These are phyloP conservation scores for Hemiprocne comata DNA, from an alignment of 2,113 vertebrate genomes.

Conservation along the genomic window DNA sequence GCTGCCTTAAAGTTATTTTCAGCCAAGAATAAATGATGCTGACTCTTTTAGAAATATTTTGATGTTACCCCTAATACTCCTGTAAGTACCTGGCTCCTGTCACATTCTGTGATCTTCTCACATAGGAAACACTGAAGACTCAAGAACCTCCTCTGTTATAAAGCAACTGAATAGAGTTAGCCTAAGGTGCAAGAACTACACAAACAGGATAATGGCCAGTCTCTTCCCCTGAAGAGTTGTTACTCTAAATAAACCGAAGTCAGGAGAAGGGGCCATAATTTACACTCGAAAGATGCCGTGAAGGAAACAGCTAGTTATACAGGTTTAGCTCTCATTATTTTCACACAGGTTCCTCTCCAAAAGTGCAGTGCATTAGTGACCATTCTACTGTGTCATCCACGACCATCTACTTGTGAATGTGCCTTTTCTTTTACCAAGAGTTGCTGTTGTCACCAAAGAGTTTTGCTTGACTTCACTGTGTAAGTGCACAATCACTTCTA, in stretches of 20 bases:
- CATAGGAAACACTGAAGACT: fast-evolving
- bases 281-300: not conserved
- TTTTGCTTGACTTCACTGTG: not conserved
- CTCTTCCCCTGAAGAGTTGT: not conserved
- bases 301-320: not conserved
- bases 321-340: not conserved
- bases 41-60: not conserved
- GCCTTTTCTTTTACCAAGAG: not conserved
- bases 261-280: not conserved
- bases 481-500: not conserved
- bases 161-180: not conserved
- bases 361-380: not conserved
- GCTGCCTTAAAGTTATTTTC: not conserved
- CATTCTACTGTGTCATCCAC: not conserved
- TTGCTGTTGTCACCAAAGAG: not conserved
- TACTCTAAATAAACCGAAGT: not conserved
- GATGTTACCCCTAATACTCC: not conserved
- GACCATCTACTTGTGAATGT: not conserved
- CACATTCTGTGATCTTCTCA: not conserved
- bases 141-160: not conserved
- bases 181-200: not conserved
- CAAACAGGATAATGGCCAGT: fast-evolving
- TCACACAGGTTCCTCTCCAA: not conserved
- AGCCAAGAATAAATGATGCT: fast-evolving
- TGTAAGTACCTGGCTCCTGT: not conserved